These are phyloP conservation scores for Poeciliopsis retropinna DNA, from an alignment of 2,113 vertebrate genomes.

Conservation along the genomic window DNA sequence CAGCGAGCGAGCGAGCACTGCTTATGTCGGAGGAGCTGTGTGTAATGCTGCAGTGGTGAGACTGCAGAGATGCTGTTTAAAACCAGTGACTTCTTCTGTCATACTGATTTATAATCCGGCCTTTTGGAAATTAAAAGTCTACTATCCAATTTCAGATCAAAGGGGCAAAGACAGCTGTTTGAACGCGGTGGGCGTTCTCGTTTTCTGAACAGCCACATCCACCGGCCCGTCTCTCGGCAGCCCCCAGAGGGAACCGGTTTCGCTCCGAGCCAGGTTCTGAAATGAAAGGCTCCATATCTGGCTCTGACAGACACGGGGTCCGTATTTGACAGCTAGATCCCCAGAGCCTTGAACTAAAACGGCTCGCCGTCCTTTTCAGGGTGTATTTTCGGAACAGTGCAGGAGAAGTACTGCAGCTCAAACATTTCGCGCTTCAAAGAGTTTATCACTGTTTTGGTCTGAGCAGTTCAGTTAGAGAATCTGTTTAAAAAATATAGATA, in stretches of 20 bases:
- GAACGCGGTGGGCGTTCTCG: not conserved
- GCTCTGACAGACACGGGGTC: conserved; percentile 35
- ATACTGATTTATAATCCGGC: not conserved
- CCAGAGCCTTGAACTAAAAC: conserved; percentile 62
- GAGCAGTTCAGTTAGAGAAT: not conserved
- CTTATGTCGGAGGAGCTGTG: not conserved
- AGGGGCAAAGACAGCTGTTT: not conserved
- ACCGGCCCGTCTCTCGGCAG: not conserved
- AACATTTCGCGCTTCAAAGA: conserved; percentile 4
- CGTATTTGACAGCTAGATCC: conserved; percentile 46
- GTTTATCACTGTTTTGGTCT: not conserved
- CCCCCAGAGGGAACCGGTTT: not conserved
- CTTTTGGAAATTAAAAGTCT: not conserved
- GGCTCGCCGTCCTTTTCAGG: conserved; percentile 30
- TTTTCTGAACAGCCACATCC: not conserved
- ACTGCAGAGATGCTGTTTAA: not conserved
- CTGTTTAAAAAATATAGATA: conserved; percentile 27
- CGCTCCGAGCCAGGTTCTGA: conserved; percentile 34
- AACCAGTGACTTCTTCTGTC: not conserved
- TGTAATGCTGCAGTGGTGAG: not conserved
- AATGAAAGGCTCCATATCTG: conserved; percentile 37
- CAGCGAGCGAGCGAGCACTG: not conserved
- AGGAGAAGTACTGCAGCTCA: conserved; percentile 19
- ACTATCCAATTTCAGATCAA: conserved; percentile 30
- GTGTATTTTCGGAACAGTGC: conserved; percentile 46